Conservation (phyloP, 2,113 vertebrate species). For the Donacobius atricapilla region DNA sequence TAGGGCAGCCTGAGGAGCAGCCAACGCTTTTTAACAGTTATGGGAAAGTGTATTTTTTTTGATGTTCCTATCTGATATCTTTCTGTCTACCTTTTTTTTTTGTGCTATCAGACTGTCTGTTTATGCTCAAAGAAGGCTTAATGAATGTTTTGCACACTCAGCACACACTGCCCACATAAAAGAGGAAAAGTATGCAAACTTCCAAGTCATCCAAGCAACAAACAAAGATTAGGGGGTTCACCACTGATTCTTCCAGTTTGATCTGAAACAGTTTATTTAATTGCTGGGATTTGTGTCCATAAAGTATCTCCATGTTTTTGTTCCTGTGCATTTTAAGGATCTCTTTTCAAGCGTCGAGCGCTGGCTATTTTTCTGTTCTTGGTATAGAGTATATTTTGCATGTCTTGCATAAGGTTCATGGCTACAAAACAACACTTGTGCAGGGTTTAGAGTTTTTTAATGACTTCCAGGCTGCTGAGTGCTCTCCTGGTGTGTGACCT, state of each 20-base stretch:
- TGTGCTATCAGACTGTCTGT: not conserved
- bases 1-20: conserved; percentile 60
- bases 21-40: conserved; percentile 36
- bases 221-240: not conserved
- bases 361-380: not conserved
- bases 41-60: conserved; percentile 13
- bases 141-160: conserved; percentile 44
- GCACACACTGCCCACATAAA: not conserved
- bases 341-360: not conserved
- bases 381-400: not conserved
- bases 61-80: conserved; percentile 27
- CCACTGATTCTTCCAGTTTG: not conserved
- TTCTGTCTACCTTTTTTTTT: conserved; percentile 11
- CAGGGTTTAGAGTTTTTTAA: not conserved
- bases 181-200: not conserved
- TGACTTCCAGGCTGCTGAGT: not conserved
- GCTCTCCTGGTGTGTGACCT: not conserved
- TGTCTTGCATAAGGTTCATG: not conserved
- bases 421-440: not conserved
- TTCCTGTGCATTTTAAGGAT: not conserved
- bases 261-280: not conserved
- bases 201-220: not conserved
- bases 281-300: not conserved
- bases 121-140: not conserved
- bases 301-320: not conserved